Evolutionary conservation across 2,888 invertebrate genomes (phyloP).

Genomic region (Andrena haemorrhoa): DNA sequence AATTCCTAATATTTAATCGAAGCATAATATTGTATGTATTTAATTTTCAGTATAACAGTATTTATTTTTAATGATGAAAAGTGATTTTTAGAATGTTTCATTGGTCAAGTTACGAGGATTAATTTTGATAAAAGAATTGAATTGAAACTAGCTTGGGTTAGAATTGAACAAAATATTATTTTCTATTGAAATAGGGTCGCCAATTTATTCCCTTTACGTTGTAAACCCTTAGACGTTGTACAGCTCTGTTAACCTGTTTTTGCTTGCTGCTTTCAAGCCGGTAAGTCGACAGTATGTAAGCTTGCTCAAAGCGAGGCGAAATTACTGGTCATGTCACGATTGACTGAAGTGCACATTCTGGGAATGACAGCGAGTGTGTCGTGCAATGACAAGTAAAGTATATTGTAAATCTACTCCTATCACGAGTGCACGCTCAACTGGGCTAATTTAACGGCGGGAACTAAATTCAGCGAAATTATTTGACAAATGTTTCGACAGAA

Average conservation of each 20-base stretch:
- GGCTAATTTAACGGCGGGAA: background rate
- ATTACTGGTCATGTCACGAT: constrained; percentile 17
- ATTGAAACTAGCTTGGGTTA: background rate
- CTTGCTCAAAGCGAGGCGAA: constrained; percentile 4
- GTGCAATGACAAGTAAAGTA: background rate
- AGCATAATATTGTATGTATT: too few relatives aligned
- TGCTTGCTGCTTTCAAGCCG: background rate
- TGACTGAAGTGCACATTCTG: constrained; percentile 27
- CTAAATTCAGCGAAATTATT: background rate
- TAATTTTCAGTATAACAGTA: too few relatives aligned
- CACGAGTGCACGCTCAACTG: background rate
- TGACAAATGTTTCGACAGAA: too few relatives aligned
- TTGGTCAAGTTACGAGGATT: too few relatives aligned
- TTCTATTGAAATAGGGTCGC: background rate
- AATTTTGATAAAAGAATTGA: too few relatives aligned
- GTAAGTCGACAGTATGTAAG: background rate
- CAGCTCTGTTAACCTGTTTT: background rate
- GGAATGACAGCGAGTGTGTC: constrained; percentile 36
- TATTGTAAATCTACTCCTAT: background rate
- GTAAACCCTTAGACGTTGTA: background rate
- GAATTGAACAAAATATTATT: background rate
- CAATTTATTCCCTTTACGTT: background rate
- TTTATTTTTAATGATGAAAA: too few relatives aligned
- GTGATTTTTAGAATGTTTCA: too few relatives aligned
- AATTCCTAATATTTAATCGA: too few relatives aligned